phyloP scores from a whole-genome alignment of 2,113 vertebrate species.

The Charadrius vociferus region DNA sequence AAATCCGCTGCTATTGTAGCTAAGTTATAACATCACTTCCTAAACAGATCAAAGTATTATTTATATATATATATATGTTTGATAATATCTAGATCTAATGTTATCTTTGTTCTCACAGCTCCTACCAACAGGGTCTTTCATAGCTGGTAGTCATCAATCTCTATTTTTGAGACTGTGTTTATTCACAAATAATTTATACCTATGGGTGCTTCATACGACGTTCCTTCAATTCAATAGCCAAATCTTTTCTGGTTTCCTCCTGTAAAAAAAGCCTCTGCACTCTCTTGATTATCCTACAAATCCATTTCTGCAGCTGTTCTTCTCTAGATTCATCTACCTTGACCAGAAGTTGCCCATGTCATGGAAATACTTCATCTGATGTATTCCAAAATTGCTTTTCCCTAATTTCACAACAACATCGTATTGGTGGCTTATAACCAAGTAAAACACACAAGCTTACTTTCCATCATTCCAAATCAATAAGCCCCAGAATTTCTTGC shows the following conservation, averaged over 20 bases:
- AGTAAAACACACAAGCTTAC: neutral
- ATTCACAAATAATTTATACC: neutral
- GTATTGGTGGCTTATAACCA: neutral
- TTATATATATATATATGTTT: neutral
- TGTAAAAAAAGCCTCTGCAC: neutral
- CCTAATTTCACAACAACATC: neutral
- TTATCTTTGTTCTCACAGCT: neutral
- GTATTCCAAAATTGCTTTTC: neutral
- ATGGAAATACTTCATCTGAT: neutral
- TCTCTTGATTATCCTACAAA: neutral
- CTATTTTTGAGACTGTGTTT: neutral
- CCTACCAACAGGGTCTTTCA: neutral
- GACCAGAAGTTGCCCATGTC: neutral
- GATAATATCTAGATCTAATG: neutral
- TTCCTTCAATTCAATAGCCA: neutral
- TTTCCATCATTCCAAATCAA: neutral
- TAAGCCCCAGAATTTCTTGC: neutral
- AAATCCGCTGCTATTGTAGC: neutral
- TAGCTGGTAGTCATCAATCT: neutral
- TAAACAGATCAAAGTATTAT: neutral
- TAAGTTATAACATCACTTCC: neutral
- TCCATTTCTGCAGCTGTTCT: neutral
- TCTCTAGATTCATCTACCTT: neutral
- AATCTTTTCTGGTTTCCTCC: neutral
- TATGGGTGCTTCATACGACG: neutral